Conservation (phyloP, 53 echinoderm and acorn worm species). For the Zoroaster sp. region DNA sequence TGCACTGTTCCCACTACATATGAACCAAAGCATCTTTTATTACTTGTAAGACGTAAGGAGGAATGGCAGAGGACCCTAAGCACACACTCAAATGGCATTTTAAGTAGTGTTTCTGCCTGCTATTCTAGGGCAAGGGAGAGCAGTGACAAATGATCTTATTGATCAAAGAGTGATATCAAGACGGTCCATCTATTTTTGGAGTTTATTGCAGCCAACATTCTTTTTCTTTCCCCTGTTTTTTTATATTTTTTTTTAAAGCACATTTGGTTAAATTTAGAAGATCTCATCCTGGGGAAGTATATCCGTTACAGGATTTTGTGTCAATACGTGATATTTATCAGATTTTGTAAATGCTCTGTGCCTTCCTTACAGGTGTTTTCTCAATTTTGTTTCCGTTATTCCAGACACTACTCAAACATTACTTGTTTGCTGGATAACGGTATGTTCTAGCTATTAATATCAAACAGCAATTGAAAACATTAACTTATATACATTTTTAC, state of each 20-base stretch:
- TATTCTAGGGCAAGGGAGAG: not conserved
- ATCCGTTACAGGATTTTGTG: not conserved
- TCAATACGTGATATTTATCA: not conserved
- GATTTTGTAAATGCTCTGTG: not conserved
- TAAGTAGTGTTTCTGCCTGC: conserved; percentile 5
- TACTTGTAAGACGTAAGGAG: not conserved
- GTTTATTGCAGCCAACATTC: not conserved
- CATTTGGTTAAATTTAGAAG: not conserved
- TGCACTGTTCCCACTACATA: not conserved
- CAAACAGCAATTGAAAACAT: too few species aligned
- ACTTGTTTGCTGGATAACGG: too few species aligned
- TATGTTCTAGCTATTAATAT: too few species aligned
- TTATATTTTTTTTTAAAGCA: not conserved
- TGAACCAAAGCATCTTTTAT: not conserved
- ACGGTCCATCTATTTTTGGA: not conserved
- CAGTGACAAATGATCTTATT: conserved; percentile 9
- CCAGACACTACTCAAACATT: not conserved
- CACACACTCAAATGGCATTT: conserved; percentile 27
- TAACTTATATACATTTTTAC: too few species aligned
- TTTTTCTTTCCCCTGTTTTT: not conserved
- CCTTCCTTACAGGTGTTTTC: not conserved
- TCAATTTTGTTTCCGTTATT: not conserved
- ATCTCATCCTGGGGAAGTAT: not conserved
- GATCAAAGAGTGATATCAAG: conserved; percentile 32
- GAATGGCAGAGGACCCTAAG: not conserved